Base-by-base conservation (phyloP, 2,888 invertebrate species). In the Neocrepidodera transversa region DNA sequence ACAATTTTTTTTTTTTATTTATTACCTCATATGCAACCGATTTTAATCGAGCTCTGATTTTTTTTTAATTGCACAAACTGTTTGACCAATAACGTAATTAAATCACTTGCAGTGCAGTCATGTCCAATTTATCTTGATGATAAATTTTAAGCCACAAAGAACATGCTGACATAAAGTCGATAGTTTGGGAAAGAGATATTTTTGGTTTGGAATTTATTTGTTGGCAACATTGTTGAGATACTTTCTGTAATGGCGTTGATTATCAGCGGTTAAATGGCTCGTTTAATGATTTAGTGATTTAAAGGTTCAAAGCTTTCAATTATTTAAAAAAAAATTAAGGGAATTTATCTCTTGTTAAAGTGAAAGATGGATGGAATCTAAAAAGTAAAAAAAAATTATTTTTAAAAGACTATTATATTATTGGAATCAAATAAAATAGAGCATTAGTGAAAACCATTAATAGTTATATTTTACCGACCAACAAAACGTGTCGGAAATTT, bases 21-120 rank as follows among this genome's bases (percentile, higher is more conserved):
- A n/a, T n/a, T n/a, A n/a, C n/a, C n/a, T n/a, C n/a, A n/a, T n/a
- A n/a, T n/a, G n/a, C n/a, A n/a, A n/a, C n/a, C n/a, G n/a, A n/a
- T n/a, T n/a, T n/a, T n/a, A n/a, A n/a, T n/a, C n/a, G n/a, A n/a
- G n/a, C n/a, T n/a, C n/a, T n/a, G n/a, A n/a, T n/a, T n/a, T n/a
- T n/a, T n/a, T n/a, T n/a, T n/a, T n/a, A 54, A 49, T 59, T 43
- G 49, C 26, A 26, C 8, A n/a, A 60, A 55, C 30, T 36, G 47
- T 55, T 51, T 55, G 54, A 54, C 35, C 59, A 60, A 55, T 60
- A 55, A 59, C 38, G 30, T 38, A 45, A 45, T 54, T 50, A 49
- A 54, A 49, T 50, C 43, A 42, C 32, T 45, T 23, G 13, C 50
- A 18, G 11, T 36, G 50, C 14, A 50, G 35, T 42, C 56, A 56